Evolutionary conservation across 2,888 invertebrate species (phyloP), one percentile per base, ranked within the genome.

Genomic region (Lutraria lutraria): DNA sequence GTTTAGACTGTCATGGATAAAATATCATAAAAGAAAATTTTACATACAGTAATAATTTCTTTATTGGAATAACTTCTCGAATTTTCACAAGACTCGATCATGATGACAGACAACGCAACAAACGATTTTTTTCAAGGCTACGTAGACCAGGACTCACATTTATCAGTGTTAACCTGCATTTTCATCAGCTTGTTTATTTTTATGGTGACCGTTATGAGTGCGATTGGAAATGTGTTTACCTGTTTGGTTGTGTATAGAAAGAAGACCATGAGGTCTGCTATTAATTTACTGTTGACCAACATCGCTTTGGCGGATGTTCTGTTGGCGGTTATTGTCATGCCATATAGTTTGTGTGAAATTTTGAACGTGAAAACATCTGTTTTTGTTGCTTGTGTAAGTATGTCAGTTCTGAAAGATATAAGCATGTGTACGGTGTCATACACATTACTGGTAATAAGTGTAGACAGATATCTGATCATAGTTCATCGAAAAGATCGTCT

Each of bases 261-360:
- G 88, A 93, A 94, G 0, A 92, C 95, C 53, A 96, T 96, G 96
- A 91, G 95, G 16, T 96, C 96, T 0, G 95, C 95, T 72, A 96
- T 96, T 87, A 96, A 96, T 88, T 87, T 96, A 13, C 91, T 96
- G 12, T 91, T 96, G 52, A 94, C 96, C 16, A 95, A 94, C 86
- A 94, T 96, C 92, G 95, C 96, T 13, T 72, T 94, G 2, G 92
- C 94, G 52, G 94, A 96, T 87, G 91, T 95, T 10, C 63, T 94
- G 10, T 90, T 95, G 0, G 88, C 94, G 21, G 21, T 91, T 10
- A n/a, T 94, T 16, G 94, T 94, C 52, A 93, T 95, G 89, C 95
- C 96, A 10, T 92, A 93, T 54, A 90, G 94, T 15, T 82, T 96
- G 4, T 84, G 88, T 3, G 90, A 93, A 8, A 29, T 85, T 0